Base-by-base conservation (phyloP, 2,113 vertebrate genomes). In the Echinops telfairi region DNA sequence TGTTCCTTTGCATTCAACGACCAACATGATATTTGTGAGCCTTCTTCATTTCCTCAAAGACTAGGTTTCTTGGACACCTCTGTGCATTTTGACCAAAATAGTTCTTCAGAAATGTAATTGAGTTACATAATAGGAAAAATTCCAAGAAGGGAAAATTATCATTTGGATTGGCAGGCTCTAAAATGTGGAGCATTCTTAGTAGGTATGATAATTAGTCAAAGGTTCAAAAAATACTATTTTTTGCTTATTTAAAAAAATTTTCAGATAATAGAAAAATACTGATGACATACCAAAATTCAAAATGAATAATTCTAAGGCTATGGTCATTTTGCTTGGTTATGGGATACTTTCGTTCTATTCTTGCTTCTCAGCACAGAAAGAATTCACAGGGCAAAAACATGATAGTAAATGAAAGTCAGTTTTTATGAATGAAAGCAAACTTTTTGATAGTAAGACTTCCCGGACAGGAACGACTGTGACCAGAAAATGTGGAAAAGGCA, bases 181-280 rank as follows among this genome's bases (percentile, higher is more conserved):
- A 71, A 94, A 70, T 88, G 22, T 62, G 53, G 80, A 84, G 47
- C 7, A 38, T 75, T 88, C 16, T 88, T 95, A 87, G 58, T 82
- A 82, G 70, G 25, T 60, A 58, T 58, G 31, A 8, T 82, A 86
- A 94, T 77, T 76, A 93, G 87, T 62, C n/a, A 89, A 78, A 83
- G 19, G 40, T 77, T 14, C 2, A 78, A 36, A 77, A 92, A 82
- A 31, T 86, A n/a, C 76, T 29, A 16, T 62, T 20, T 29, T 92
- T 92, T 89, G 9, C 53, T 94, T 53, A 86, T 29, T 92, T 95
- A 47, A 60, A 71, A 47, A 62, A 64, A 94, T 64, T 89, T 78
- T 94, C 53, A 83, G 31, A 82, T 92, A 23, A 73, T 73, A 22
- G 33, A 38, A 57, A 8, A 92, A 70, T 29, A 84, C 17, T 78